phyloP scores from a whole-genome alignment of 2,888 invertebrate genomes.

The Eristalinus aeneus region DNA sequence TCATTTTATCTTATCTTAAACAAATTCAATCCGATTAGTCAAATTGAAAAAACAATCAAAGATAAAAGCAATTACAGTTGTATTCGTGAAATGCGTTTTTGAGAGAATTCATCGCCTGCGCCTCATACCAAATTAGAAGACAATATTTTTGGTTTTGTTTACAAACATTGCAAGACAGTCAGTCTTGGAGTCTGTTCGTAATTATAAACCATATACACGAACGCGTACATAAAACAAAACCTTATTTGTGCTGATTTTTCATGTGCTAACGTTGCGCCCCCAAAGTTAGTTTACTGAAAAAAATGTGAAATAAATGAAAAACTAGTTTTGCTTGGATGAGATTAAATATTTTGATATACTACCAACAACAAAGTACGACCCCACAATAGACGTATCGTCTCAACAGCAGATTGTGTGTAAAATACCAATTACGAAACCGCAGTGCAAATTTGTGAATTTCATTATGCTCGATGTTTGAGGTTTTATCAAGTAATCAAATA shows the following conservation, averaged over 20 bases:
- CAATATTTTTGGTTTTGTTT: conserved; percentile 19
- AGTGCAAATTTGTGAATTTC: conserved; percentile 26
- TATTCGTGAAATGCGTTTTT: neutral
- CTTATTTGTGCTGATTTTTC: conserved; percentile 5
- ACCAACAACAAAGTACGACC: conserved; percentile 1
- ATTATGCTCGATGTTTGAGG: neutral
- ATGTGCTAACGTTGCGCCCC: neutral
- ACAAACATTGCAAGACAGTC: conserved; percentile 43
- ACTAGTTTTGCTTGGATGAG: conserved; percentile 24
- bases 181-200: conserved; percentile 7
- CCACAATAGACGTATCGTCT: neutral
- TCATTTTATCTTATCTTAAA: neutral
- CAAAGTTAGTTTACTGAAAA: neutral
- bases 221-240: neutral
- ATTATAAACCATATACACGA: neutral
- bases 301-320: neutral
- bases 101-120: neutral
- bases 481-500: neutral
- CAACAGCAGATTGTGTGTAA: neutral
- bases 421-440: conserved; percentile 43
- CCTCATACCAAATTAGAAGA: neutral
- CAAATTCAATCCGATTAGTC: too few species aligned
- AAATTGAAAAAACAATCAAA: neutral
- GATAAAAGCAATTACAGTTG: neutral
- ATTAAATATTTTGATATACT: neutral